Conservation (phyloP, 2,888 invertebrate genomes). For the Dolichopus griseipennis region DNA sequence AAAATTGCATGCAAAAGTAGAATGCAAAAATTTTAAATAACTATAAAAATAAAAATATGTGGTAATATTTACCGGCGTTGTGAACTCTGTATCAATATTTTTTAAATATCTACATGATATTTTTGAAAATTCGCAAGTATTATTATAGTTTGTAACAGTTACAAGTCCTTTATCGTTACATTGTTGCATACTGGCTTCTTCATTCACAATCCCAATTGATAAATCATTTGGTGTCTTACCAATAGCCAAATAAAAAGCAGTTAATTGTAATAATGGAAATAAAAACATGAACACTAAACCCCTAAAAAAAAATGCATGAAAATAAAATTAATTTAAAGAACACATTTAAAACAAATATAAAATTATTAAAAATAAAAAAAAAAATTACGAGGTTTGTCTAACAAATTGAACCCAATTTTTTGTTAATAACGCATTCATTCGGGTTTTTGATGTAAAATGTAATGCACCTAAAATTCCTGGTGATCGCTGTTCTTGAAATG, state of each 20-base stretch:
- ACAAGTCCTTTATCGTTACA: conserved; percentile 39
- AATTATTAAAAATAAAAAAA: neutral
- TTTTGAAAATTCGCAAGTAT: conserved; percentile 48
- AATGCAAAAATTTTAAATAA: too few relatives aligned
- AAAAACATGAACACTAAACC: conserved; percentile 71
- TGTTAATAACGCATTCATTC: conserved; percentile 55
- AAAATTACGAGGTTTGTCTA: conserved; percentile 59
- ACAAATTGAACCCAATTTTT: conserved; percentile 63
- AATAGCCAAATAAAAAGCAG: conserved; percentile 70
- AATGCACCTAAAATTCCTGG: conserved; percentile 28
- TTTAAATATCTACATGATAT: conserved; percentile 56
- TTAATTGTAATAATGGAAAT: conserved; percentile 72
- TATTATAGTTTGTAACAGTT: conserved; percentile 37
- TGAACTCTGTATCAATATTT: conserved; percentile 50
- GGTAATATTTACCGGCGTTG: conserved; percentile 41
- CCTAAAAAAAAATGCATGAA: conserved; percentile 45
- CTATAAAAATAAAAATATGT: too few relatives aligned
- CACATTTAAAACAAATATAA: neutral
- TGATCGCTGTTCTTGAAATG: conserved; percentile 17
- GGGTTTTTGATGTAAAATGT: conserved; percentile 41
- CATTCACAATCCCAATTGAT: conserved; percentile 67
- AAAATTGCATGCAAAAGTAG: too few relatives aligned
- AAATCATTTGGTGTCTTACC: conserved; percentile 67
- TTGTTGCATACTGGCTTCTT: conserved; percentile 53
- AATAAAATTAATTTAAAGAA: conserved; percentile 1